Percentiles rank a stretch among this genome's conserved stretches.
Evolutionary conservation across 2,888 invertebrate genomes (phyloP).

Genomic region (Nephrotoma appendiculata): DNA sequence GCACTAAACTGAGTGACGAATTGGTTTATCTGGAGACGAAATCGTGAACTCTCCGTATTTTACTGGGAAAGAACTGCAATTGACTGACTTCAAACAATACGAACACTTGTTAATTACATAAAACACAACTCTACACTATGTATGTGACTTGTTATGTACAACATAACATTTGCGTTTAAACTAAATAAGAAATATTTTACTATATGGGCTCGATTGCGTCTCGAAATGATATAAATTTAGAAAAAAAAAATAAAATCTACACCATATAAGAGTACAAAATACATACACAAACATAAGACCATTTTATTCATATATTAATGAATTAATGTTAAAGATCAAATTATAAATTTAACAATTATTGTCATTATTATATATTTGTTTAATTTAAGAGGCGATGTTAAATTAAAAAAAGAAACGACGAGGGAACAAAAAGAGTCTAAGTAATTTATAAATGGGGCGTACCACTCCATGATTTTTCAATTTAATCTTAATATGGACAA

Average conservation of each 20-base stretch:
- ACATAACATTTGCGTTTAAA: background rate
- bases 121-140: background rate
- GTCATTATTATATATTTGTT: conserved; percentile 33
- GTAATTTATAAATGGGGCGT: background rate
- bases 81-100: background rate
- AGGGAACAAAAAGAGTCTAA: background rate
- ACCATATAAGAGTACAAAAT: no score
- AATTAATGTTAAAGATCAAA: background rate
- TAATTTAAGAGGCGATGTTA: conserved; percentile 21
- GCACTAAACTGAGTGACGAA: background rate
- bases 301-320: background rate
- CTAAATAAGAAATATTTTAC: background rate
- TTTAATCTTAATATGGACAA: background rate
- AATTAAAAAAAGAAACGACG: background rate
- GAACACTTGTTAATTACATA: background rate
- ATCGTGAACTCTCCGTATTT: background rate
- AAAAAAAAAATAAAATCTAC: background rate
- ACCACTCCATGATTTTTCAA: background rate
- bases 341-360: conserved; percentile 24
- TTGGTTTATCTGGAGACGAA: background rate
- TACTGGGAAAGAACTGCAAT: background rate
- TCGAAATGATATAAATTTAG: background rate
- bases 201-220: background rate
- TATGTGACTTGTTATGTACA: background rate
- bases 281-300: background rate